These are phyloP conservation scores for Archegozetes longisetosus DNA, from an alignment of 1,140 invertebrate species.

Conservation along the genomic window DNA sequence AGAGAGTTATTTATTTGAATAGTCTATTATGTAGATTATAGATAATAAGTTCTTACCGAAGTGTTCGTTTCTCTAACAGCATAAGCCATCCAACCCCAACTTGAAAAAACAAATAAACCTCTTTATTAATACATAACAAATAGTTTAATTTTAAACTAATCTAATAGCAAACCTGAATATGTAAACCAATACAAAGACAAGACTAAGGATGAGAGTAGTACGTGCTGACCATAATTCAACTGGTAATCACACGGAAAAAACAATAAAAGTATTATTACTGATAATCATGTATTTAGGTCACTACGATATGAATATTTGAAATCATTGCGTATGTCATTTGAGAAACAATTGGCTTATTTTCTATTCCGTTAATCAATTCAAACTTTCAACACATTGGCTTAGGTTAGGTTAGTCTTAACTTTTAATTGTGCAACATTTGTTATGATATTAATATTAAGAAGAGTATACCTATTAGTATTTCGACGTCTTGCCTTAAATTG, in stretches of 20 bases:
- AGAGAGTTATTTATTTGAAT: no score
- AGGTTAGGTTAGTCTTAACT: no score
- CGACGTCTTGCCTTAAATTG: conserved; percentile 10
- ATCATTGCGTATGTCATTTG: no score
- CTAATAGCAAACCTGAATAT: conserved; percentile 15
- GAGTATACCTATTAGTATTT: conserved; percentile 13
- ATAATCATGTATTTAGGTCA: background rate
- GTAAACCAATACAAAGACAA: conserved; percentile 22
- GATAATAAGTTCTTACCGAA: no score
- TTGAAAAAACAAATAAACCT: background rate
- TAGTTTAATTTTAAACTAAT: background rate
- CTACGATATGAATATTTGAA: background rate
- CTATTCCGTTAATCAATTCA: no score
- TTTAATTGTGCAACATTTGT: no score
- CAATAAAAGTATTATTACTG: background rate
- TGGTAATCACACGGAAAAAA: conserved; percentile 10
- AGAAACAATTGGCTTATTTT: no score
- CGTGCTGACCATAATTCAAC: conserved; percentile 20
- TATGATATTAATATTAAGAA: background rate
- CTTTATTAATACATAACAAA: background rate
- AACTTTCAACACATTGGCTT: no score
- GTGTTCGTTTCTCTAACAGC: conserved; percentile 8
- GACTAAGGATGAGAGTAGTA: conserved; percentile 20
- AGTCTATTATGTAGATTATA: no score
- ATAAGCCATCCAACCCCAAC: conserved; percentile 17